Percentiles rank a stretch among this genome's conserved stretches.
These are phyloP conservation scores for Sebastes iracundus DNA, from an alignment of 2,797 vertebrate genomes.

Conservation along the genomic window DNA sequence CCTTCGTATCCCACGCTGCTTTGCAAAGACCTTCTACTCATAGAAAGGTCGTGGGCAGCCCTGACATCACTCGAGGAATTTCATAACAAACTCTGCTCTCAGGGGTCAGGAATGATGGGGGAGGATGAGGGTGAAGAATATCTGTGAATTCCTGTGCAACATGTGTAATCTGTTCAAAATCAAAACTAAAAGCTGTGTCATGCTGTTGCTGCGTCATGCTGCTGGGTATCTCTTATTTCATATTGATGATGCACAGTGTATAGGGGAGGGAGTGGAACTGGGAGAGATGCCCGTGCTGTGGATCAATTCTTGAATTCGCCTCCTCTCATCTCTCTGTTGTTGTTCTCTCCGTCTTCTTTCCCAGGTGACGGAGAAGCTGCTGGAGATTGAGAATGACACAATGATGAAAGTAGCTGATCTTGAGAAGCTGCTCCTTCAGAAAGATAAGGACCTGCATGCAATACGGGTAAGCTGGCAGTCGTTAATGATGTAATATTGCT, in stretches of 20 bases:
- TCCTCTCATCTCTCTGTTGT: constrained; percentile 29
- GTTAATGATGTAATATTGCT: background rate
- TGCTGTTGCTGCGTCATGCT: constrained; percentile 73
- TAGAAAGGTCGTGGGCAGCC: constrained; percentile 75
- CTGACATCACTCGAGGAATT: constrained; percentile 77
- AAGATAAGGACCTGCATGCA: constrained; percentile 91
- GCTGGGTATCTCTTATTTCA: constrained; percentile 56
- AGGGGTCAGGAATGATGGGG: constrained; percentile 73
- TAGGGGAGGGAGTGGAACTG: constrained; percentile 36
- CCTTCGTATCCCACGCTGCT: constrained; percentile 68
- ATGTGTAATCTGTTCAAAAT: constrained; percentile 54
- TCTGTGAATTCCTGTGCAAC: constrained; percentile 61
- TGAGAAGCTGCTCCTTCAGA: constrained; percentile 93
- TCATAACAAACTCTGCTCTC: constrained; percentile 78
- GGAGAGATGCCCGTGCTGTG: constrained; percentile 44
- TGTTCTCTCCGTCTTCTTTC: constrained; percentile 12
- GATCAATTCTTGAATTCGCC: constrained; percentile 49
- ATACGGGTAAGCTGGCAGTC: constrained; percentile 84
- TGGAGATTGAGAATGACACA: constrained; percentile 97
- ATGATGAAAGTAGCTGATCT: constrained; percentile 97
- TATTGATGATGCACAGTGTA: constrained; percentile 60
- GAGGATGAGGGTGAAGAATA: constrained; percentile 65
- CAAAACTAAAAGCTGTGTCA: constrained; percentile 66
- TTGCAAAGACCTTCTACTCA: constrained; percentile 68
- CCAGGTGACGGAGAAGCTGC: constrained; percentile 95